phyloP scores from a whole-genome alignment of 2,888 invertebrate species.

The Perdita meconis region DNA sequence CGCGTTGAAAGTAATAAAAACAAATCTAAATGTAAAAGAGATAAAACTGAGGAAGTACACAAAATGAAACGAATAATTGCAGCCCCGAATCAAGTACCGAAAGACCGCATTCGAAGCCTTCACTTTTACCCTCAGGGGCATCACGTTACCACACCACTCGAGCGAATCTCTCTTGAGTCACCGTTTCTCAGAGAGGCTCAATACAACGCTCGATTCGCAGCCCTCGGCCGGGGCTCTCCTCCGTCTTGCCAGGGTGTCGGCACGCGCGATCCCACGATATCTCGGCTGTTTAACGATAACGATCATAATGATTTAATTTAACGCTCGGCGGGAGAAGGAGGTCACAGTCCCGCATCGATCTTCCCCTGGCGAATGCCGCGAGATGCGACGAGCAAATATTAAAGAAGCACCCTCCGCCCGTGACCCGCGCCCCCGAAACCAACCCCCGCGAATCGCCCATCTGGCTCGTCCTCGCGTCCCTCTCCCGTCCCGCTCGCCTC shows the following conservation, averaged over 20 bases:
- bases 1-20: too few species aligned
- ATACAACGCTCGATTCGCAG: too few species aligned
- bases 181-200: too few species aligned
- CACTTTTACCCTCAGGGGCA: too few species aligned
- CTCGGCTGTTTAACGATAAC: constrained; percentile 56
- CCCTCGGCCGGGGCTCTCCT: neutral
- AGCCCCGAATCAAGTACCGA: too few species aligned
- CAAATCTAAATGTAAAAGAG: too few species aligned
- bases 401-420: constrained; percentile 54
- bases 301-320: constrained; percentile 67
- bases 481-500: too few species aligned
- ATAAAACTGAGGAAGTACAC: too few species aligned
- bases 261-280: constrained; percentile 26
- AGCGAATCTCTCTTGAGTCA: too few species aligned
- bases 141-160: too few species aligned
- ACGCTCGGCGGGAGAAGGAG: constrained; percentile 56
- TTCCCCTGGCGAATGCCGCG: constrained; percentile 33
- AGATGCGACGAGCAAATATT: constrained; percentile 65
- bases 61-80: too few species aligned
- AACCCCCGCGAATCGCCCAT: neutral
- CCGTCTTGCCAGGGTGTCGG: constrained; percentile 16
- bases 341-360: constrained; percentile 62
- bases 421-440: constrained; percentile 4
- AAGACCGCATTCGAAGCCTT: too few species aligned
- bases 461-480: neutral